Base-by-base conservation (phyloP, 2,797 vertebrate species). In the Megalops cyprinoides region DNA sequence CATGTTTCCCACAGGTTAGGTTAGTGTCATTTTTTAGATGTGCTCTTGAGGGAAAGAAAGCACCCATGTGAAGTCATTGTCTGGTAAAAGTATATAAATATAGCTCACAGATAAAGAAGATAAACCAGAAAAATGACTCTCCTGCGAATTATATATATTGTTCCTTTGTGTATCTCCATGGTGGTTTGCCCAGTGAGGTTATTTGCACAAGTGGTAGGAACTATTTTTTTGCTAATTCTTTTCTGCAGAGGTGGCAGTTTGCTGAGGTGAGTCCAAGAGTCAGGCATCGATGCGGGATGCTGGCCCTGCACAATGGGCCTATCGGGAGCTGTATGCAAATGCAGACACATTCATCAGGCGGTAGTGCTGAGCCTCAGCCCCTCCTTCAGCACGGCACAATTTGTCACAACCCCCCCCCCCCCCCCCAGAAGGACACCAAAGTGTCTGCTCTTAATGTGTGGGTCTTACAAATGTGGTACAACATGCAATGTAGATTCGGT, bases 201-300 rank as follows among this genome's bases (percentile, higher is more conserved):
- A 42, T 76, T 53, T 55, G 51, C 37, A 42, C 31, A 53, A n/a
- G 75, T n/a, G 37, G 23, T 6, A 25, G 53, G 37, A 5, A 31
- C 9, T 28, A 39, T 2, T 53, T 42, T 23, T 76, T 76, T 76
- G 55, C 42, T 77, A 20, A 77, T 77, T 42, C 58, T 37, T 44
- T 34, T 53, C 39, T 9, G 1, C 23, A 37, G 53, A 28, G 34
- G 34, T 34, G 8, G 6, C 75, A 10, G 23, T 76, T 51, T 31
- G 49, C 51, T 42, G 75, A 76, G 75, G 75, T 31, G 75, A 56
- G 75, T 1, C 75, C 18, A 28, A 42, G n/a, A 28, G 74, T 51
- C 46, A 53, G 6, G 46, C 74, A 48, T 18, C 48, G 42, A 28
- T 37, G 42, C 48, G 0, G 3, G n/a, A 48, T n/a, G 48, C 74